Base-by-base conservation (phyloP, 2,797 vertebrate species). In the Sebastes miniatus region DNA sequence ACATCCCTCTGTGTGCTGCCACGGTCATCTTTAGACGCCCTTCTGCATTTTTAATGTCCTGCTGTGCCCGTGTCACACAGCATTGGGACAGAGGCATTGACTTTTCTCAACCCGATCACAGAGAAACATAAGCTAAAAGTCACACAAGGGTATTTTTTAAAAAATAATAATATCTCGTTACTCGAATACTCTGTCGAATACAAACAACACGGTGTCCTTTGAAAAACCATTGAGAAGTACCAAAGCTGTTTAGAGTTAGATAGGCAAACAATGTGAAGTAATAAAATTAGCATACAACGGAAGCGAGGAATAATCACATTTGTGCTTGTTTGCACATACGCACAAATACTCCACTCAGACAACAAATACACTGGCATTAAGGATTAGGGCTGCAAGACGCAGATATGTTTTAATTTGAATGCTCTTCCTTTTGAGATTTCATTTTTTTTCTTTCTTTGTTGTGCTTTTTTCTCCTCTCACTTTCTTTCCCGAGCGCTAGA, bases 251-350 rank as follows among this genome's bases (percentile, higher is more conserved):
- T 83, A 74, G 73, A 84, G 81, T 77, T 81, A 89, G 88, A 90
- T 88, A 89, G 29, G 68, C 86, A 88, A 87, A 92, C 87, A 92
- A 93, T 90, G 85, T 84, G 69, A 83, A 89, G 84, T 93, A 94
- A 95, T 94, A 91, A 83, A 94, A 95, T 95, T 93, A 93, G 86
- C 90, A 93, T 94, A 90, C 81, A 87, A 89, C 69, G 65, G 86
- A 93, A 89, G 82, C 39, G 22, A 86, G 62, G 82, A 89, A 91
- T 93, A 92, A 95, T 95, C 91, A 86, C 83, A 93, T 91, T 93
- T 93, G 73, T 81, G 77, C 88, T 91, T 90, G 87, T 90, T 91
- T 86, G 83, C 87, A 84, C 81, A 90, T 69, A 84, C n/a, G 69
- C 83, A 86, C 88, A 89, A 89, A 91, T 76, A 84, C 76, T 88